Evolutionary conservation across 2,888 invertebrate genomes (phyloP), one percentile per base, ranked within the genome.

Genomic region (Theretra japonica): DNA sequence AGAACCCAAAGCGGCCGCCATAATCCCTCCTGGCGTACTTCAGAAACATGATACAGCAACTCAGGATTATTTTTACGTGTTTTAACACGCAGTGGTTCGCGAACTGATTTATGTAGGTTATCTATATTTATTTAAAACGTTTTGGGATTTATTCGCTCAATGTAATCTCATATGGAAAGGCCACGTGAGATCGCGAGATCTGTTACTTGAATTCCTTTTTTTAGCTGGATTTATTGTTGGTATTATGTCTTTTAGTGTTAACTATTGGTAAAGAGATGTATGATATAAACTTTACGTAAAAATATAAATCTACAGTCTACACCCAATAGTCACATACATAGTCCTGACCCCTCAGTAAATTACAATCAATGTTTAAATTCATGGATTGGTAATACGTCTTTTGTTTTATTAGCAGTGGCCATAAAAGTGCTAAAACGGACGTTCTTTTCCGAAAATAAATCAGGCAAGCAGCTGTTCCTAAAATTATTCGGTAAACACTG

Each of bases 11-110:
- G 41, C 65, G 23, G 48, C 65, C 48, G 17, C 48, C 62, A 17
- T 6, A 48, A 65, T 41, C 48, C 68, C 60, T 68, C 53, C 53
- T 11, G 53, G n/a, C 53, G 7, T n/a, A 53, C 53, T 28, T 73
- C 68, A 74, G 73, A 69, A 72, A 50, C 73, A 70, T 48, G 75
- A 72, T 69, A 75, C 70, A 73, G 41, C 69, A 73, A 68, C 57
- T 58, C 21, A n/a, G 57, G 48, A 68, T 65, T 65, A 65, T 65
- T 65, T 65, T 65, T 65, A 41, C 65, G 65, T 65, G 41, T 65
- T 65, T 57, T 59, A 57, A 21, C 65, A 41, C 65, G 65, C 48
- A 15, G 65, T 23, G 65, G 48, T 65, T 48, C 23, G 65, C 23
- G 65, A 65, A 25, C 23, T 65, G 65, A 65, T 65, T 65, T 65